These are phyloP conservation scores for Urechis unicinctus DNA, from an alignment of 2,888 invertebrate genomes.

Conservation along the genomic window DNA sequence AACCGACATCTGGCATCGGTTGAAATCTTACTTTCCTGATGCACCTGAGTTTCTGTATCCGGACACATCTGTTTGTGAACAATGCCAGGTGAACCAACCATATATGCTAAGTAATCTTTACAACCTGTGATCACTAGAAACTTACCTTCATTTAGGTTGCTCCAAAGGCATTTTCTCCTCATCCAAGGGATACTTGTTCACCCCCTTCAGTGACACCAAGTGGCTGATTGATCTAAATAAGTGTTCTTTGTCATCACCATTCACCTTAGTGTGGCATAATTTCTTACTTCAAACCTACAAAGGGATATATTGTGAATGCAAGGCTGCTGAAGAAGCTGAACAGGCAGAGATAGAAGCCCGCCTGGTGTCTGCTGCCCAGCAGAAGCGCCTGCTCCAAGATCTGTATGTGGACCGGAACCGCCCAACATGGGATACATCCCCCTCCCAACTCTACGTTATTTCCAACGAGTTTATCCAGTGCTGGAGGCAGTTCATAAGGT, in stretches of 20 bases:
- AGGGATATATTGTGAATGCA: too few relatives aligned
- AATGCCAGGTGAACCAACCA: slow-evolving; percentile 42
- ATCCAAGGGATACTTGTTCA: too few relatives aligned
- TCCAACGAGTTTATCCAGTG: slow-evolving; percentile 47
- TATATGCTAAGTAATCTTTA: too few relatives aligned
- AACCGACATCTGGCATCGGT: slow-evolving; percentile 54
- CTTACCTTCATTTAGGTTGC: too few relatives aligned
- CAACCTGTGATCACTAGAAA: too few relatives aligned
- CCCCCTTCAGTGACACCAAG: too few relatives aligned
- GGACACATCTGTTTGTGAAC: slow-evolving; percentile 28
- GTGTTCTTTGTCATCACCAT: too few relatives aligned
- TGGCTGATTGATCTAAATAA: too few relatives aligned
- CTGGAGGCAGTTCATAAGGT: slow-evolving; percentile 53
- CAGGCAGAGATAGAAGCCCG: not conserved
- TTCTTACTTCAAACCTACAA: too few relatives aligned
- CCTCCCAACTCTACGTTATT: slow-evolving; percentile 30
- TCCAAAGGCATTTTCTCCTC: too few relatives aligned
- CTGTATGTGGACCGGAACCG: slow-evolving; percentile 47
- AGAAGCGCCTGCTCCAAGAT: slow-evolving; percentile 46
- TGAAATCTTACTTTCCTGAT: slow-evolving; percentile 53
- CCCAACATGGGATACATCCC: slow-evolving; percentile 22
- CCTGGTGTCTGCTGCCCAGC: slow-evolving; percentile 29
- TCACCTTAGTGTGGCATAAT: too few relatives aligned
- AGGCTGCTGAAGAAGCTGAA: slow-evolving; percentile 1
- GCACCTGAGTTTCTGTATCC: slow-evolving; percentile 35